Evolutionary conservation across 2,888 invertebrate genomes (phyloP).

Genomic region (Stictocephala bisonia): DNA sequence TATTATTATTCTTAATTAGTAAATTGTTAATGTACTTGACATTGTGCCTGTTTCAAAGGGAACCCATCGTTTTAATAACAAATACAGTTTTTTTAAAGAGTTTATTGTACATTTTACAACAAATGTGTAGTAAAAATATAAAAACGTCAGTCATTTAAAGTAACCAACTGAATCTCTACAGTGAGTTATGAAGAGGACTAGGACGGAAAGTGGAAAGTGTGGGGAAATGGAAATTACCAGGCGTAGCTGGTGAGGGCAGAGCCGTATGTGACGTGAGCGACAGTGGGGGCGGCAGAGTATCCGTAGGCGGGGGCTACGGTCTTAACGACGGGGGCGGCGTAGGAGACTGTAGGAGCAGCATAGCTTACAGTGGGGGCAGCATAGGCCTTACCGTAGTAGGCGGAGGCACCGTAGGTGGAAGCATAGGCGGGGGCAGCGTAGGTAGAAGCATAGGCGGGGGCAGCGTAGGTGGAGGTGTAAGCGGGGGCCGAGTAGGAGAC

Average conservation of each 20-base stretch:
- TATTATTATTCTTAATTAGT: no score
- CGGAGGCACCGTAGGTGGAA: no score
- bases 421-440: no score
- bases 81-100: constrained; percentile 31
- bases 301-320: constrained; percentile 42
- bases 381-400: no score
- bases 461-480: no score
- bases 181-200: constrained; percentile 7
- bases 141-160: constrained; percentile 39
- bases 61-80: no score
- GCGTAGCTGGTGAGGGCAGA: constrained; percentile 43
- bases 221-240: constrained; percentile 39
- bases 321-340: constrained; percentile 32
- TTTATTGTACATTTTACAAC: constrained; percentile 42
- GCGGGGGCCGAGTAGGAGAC: no score
- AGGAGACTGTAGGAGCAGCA: constrained; percentile 41
- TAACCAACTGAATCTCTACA: constrained; percentile 32
- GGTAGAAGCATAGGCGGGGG: no score
- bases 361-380: constrained; percentile 36
- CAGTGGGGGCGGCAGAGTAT: constrained; percentile 39
- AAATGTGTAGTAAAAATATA: constrained; percentile 44
- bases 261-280: constrained; percentile 44
- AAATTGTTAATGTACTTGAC: no score
- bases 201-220: not conserved
- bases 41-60: no score